Conservation (phyloP, 2,113 vertebrate species). For the Pungitius pungitius region DNA sequence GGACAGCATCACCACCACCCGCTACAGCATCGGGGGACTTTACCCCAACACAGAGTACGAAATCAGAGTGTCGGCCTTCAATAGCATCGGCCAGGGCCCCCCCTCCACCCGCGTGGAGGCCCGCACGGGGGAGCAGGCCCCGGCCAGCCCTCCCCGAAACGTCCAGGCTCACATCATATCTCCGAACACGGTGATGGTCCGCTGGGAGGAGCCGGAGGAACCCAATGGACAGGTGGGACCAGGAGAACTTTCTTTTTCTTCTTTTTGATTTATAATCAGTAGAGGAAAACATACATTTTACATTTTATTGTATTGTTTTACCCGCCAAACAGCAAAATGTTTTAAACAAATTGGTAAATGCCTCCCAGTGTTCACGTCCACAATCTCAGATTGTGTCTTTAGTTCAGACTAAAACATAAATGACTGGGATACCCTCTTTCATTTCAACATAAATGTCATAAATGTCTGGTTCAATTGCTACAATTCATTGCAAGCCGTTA, state of each 20-base stretch:
- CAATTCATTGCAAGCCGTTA: neutral
- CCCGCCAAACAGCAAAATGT: neutral
- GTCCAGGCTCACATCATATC: constrained; percentile 95
- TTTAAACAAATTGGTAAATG: neutral
- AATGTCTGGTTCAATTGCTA: too few relatives aligned
- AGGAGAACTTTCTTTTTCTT: neutral
- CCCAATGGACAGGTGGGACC: constrained; percentile 91
- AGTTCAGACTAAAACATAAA: neutral
- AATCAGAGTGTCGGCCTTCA: constrained; percentile 95
- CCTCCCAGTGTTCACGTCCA: neutral
- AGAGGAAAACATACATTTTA: neutral
- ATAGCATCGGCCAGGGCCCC: constrained; percentile 95
- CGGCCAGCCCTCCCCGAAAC: constrained; percentile 92
- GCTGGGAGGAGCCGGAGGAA: constrained; percentile 98
- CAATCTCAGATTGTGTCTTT: neutral
- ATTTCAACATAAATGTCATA: neutral
- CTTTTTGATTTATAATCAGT: constrained; percentile 11
- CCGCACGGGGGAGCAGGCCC: constrained; percentile 94
- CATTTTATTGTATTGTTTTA: constrained; percentile 1
- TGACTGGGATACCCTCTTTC: neutral
- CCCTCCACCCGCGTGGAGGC: constrained; percentile 92
- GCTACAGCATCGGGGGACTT: constrained; percentile 97
- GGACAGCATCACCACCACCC: constrained; percentile 96
- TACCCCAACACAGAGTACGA: constrained; percentile 98
- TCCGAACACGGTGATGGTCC: constrained; percentile 92